Conservation (phyloP, 2,113 vertebrate species). For the Pogona vitticeps region DNA sequence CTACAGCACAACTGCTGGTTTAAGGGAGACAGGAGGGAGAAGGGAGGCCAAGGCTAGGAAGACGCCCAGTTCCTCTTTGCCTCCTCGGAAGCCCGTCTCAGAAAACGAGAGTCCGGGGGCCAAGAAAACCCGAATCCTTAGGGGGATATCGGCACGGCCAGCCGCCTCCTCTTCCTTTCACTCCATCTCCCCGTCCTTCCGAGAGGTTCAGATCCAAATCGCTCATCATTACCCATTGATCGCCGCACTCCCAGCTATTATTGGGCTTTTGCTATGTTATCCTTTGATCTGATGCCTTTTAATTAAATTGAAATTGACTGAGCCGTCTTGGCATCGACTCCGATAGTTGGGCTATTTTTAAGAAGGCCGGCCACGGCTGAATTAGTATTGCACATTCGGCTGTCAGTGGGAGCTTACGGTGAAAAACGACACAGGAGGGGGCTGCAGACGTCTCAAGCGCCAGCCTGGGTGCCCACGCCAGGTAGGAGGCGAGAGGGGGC, state of each 20-base stretch:
- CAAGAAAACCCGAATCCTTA: neutral
- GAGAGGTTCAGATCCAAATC: neutral
- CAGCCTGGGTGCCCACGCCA: slow-evolving; percentile 1
- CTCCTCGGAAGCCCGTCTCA: neutral
- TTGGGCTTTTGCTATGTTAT: slow-evolving; percentile 52
- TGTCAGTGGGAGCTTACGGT: slow-evolving; percentile 40
- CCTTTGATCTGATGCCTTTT: slow-evolving; percentile 66
- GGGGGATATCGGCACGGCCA: neutral
- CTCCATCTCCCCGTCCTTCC: neutral
- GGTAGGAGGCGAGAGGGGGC: neutral
- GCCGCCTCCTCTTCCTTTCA: neutral
- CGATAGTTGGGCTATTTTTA: slow-evolving; percentile 65
- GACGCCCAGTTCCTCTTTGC: neutral
- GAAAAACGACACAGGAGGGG: slow-evolving; percentile 4
- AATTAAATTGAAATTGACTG: slow-evolving; percentile 72
- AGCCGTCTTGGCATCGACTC: slow-evolving; percentile 58
- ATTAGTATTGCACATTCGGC: slow-evolving; percentile 41
- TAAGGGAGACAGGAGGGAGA: neutral
- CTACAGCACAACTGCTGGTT: too few relatives aligned
- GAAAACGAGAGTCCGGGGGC: neutral
- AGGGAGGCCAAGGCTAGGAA: accelerated
- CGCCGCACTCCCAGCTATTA: slow-evolving; percentile 41
- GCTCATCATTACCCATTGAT: slow-evolving; percentile 2
- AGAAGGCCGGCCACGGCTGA: slow-evolving; percentile 50
- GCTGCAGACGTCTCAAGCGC: neutral